A percentile compares a stretch with the other conserved stretches of the same genome.
Conservation (phyloP, 2,797 vertebrate species). For the Siniperca undulata region DNA sequence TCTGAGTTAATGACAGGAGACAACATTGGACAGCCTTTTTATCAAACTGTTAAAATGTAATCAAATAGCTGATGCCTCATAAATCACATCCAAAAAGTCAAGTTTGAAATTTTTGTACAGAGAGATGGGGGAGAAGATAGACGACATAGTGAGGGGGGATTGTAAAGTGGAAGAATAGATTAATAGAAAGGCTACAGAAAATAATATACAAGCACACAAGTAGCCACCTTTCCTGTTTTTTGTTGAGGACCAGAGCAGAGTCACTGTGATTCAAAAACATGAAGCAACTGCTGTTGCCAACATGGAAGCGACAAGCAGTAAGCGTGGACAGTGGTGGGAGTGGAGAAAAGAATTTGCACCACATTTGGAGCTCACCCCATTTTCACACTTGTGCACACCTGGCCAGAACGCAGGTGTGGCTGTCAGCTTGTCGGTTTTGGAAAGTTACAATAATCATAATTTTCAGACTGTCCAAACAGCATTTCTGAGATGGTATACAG, state of each 20-base stretch:
- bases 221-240: neutral
- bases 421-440: conserved; percentile 31
- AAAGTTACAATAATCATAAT: conserved; percentile 55
- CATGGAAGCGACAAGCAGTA: conserved; percentile 8
- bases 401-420: conserved; percentile 52
- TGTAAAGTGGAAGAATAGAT: neutral
- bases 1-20: neutral
- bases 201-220: neutral
- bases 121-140: neutral
- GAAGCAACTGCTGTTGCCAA: conserved; percentile 12
- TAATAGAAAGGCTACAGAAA: neutral
- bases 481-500: conserved; percentile 13
- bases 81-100: conserved; percentile 14
- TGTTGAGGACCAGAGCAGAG: too few species aligned
- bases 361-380: conserved; percentile 37
- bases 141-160: too few species aligned
- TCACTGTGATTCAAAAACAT: neutral
- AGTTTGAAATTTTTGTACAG: conserved; percentile 2
- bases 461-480: conserved; percentile 55
- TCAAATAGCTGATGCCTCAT: neutral
- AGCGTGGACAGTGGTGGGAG: neutral
- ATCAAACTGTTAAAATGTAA: neutral
- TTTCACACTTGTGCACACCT: conserved; percentile 55
- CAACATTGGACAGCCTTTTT: neutral
- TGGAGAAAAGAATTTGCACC: conserved; percentile 8